Percentiles rank a stretch among this genome's conserved stretches.
These are phyloP conservation scores for Hetaerina titia DNA, from an alignment of 2,888 invertebrate species.

Conservation along the genomic window DNA sequence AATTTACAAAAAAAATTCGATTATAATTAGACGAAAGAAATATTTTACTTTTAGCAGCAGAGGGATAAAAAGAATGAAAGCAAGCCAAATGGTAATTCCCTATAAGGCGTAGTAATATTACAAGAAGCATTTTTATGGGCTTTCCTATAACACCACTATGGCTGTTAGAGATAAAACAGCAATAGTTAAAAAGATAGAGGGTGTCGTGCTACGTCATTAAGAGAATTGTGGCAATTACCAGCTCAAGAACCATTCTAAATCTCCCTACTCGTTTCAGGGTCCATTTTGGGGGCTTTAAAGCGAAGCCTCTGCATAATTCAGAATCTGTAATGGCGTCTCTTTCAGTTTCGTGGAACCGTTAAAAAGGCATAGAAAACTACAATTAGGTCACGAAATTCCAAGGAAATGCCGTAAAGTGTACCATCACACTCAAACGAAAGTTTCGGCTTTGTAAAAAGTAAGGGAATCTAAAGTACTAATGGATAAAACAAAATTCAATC, in stretches of 20 bases:
- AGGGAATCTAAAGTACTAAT: neutral
- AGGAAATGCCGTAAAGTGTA: neutral
- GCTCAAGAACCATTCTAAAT: slow-evolving; percentile 43
- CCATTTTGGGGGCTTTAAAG: slow-evolving; percentile 33
- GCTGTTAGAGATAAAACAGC: neutral
- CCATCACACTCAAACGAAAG: slow-evolving; percentile 17
- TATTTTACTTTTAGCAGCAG: too few relatives aligned
- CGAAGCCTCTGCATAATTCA: slow-evolving; percentile 18
- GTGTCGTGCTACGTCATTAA: neutral
- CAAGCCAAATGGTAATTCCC: neutral
- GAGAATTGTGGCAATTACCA: slow-evolving; percentile 22
- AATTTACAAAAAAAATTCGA: too few relatives aligned
- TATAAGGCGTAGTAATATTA: neutral
- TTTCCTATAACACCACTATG: neutral
- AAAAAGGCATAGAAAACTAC: neutral
- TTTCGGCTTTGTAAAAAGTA: neutral
- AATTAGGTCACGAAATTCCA: slow-evolving; percentile 37
- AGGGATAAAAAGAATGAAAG: neutral
- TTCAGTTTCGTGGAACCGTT: slow-evolving; percentile 3
- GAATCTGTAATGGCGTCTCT: slow-evolving; percentile 12
- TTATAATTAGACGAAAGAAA: too few relatives aligned
- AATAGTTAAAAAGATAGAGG: neutral
- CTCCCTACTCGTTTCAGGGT: neutral
- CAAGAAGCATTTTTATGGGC: neutral
- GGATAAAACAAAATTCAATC: neutral